Evolutionary conservation across 2,888 invertebrate genomes (phyloP).

Genomic region (Lasioglossum figueresi): DNA sequence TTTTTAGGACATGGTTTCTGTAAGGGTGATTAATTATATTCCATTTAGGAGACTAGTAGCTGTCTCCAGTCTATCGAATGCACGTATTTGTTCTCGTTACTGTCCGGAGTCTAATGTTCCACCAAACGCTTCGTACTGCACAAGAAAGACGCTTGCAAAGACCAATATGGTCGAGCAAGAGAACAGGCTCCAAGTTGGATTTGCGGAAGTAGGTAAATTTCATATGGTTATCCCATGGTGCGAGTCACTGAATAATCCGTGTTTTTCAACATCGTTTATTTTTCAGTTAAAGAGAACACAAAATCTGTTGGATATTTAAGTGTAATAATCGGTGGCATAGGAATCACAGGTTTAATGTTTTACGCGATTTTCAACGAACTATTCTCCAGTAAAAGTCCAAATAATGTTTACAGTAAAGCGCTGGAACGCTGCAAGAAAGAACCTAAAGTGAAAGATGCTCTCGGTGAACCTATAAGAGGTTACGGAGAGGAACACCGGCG

Average conservation of each 20-base stretch:
- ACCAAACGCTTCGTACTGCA: constrained; percentile 62
- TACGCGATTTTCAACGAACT: constrained; percentile 94
- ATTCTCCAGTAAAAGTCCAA: constrained; percentile 94
- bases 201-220: constrained; percentile 80
- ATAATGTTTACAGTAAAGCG: constrained; percentile 92
- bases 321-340: constrained; percentile 92
- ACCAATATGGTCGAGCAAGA: constrained; percentile 10
- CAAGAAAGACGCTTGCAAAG: constrained; percentile 68
- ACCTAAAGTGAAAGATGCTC: constrained; percentile 90
- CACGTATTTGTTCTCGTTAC: constrained; percentile 15
- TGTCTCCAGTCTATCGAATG: constrained; percentile 47
- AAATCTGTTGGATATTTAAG: constrained; percentile 94
- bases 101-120: constrained; percentile 13
- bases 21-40: constrained; percentile 70
- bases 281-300: constrained; percentile 93
- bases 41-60: constrained; percentile 65
- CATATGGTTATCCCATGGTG: background rate
- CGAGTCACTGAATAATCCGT: background rate
- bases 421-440: constrained; percentile 91
- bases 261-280: constrained; percentile 40
- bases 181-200: constrained; percentile 74
- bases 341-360: constrained; percentile 92
- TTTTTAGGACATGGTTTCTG: constrained; percentile 74
- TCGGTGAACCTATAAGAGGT: constrained; percentile 95
- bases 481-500: constrained; percentile 94